Percentiles rank a stretch among this genome's conserved stretches.
phyloP scores from a whole-genome alignment of 2,888 invertebrate genomes.

The Drosophila ustulata region DNA sequence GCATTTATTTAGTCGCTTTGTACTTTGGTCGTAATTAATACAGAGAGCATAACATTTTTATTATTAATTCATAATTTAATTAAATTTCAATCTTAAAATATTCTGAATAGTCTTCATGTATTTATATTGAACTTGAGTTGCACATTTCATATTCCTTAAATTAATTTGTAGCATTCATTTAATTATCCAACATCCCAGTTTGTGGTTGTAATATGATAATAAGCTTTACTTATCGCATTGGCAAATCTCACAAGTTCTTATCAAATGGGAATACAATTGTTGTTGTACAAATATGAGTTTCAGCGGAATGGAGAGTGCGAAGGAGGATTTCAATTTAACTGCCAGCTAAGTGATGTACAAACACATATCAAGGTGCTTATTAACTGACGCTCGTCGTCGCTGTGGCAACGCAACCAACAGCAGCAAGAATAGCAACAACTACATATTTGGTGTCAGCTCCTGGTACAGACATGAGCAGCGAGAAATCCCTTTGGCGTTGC shows the following conservation, averaged over 20 bases:
- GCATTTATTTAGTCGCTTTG: too few relatives aligned
- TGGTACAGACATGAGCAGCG: constrained; percentile 4
- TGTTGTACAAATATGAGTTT: not conserved
- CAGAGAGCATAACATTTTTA: too few relatives aligned
- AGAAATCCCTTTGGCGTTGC: constrained; percentile 4
- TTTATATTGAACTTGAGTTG: too few relatives aligned
- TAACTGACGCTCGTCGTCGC: constrained; percentile 13
- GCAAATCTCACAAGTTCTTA: too few relatives aligned
- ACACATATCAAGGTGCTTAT: constrained; percentile 6
- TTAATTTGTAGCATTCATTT: not conserved
- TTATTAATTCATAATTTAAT: too few relatives aligned
- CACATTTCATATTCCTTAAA: not conserved
- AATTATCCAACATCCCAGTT: not conserved
- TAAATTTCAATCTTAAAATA: too few relatives aligned
- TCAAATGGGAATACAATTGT: too few relatives aligned
- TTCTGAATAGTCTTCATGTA: too few relatives aligned
- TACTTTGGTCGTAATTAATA: too few relatives aligned
- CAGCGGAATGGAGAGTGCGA: not conserved
- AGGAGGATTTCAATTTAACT: not conserved
- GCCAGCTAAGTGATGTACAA: not conserved
- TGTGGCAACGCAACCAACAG: constrained; percentile 1
- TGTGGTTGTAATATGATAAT: not conserved
- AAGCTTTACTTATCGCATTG: not conserved
- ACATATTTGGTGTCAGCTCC: constrained; percentile 8
- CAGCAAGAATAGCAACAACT: constrained; percentile 1